Conservation (phyloP, 2,797 vertebrate genomes). For the Tokudaia tokunoshimensis region DNA sequence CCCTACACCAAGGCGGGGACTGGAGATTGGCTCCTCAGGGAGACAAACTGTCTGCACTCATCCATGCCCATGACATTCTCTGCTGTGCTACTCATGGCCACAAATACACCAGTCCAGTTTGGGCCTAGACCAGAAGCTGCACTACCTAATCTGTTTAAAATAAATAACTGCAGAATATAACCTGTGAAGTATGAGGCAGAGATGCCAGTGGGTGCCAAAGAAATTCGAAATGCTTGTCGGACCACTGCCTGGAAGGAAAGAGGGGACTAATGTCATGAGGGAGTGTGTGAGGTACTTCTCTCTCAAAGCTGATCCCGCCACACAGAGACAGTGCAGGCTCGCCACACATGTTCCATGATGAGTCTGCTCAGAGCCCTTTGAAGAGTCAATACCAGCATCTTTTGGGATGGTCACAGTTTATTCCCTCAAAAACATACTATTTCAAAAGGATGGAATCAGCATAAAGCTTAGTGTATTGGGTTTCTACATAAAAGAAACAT, state of each 20-base stretch:
- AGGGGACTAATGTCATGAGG: constrained; percentile 62
- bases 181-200: constrained; percentile 76
- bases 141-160: constrained; percentile 75
- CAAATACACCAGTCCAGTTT: constrained; percentile 30
- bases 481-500: background rate
- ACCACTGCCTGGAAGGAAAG: constrained; percentile 67
- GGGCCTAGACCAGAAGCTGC: background rate
- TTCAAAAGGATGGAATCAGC: background rate
- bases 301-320: background rate
- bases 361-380: background rate
- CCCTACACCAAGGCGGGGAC: background rate
- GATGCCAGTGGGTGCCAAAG: constrained; percentile 64
- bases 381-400: background rate
- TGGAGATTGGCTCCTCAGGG: background rate
- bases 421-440: background rate
- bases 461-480: background rate
- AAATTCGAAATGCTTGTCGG: constrained; percentile 78
- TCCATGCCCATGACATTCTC: constrained; percentile 36
- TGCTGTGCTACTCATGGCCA: constrained; percentile 48
- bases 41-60: constrained; percentile 24
- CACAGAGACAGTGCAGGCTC: background rate
- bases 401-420: background rate
- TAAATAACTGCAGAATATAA: constrained; percentile 77
- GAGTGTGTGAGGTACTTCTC: constrained; percentile 67
- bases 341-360: background rate